phyloP scores from a whole-genome alignment of 2,888 invertebrate genomes.

The Colletes collaris region DNA sequence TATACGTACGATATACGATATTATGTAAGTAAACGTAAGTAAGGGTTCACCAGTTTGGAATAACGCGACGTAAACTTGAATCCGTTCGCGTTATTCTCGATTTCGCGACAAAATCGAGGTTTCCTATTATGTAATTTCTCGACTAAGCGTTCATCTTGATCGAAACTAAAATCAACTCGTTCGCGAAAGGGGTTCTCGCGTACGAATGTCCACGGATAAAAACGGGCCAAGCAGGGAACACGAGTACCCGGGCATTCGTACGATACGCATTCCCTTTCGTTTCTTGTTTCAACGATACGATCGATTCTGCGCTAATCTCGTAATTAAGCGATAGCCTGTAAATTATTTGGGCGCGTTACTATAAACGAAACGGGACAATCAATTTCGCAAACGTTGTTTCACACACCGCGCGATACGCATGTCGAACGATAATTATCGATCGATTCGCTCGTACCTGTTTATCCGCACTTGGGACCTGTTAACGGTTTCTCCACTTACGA shows the following conservation, averaged over 20 bases:
- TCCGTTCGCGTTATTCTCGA: constrained; percentile 7
- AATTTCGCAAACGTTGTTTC: constrained; percentile 69
- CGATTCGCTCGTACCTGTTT: neutral
- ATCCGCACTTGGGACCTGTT: neutral
- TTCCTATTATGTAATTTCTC: constrained; percentile 25
- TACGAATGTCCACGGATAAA: no score
- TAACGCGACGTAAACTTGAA: neutral
- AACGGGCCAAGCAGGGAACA: neutral
- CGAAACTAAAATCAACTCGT: constrained; percentile 1
- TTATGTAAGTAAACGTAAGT: constrained; percentile 17
- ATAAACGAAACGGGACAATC: constrained; percentile 73
- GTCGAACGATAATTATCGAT: constrained; percentile 19
- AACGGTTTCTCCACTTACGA: neutral
- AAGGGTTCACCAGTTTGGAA: neutral
- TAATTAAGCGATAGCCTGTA: neutral
- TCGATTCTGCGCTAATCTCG: neutral
- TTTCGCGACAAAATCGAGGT: constrained; percentile 12
- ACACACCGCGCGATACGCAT: constrained; percentile 10
- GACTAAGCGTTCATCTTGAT: constrained; percentile 17
- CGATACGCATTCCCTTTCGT: neutral
- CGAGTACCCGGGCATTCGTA: neutral
- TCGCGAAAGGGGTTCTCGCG: neutral
- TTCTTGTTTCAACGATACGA: neutral
- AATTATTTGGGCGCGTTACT: constrained; percentile 27
- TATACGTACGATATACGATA: constrained; percentile 18